phyloP scores from a whole-genome alignment of 2,888 invertebrate genomes.

The Drosophila cracens region DNA sequence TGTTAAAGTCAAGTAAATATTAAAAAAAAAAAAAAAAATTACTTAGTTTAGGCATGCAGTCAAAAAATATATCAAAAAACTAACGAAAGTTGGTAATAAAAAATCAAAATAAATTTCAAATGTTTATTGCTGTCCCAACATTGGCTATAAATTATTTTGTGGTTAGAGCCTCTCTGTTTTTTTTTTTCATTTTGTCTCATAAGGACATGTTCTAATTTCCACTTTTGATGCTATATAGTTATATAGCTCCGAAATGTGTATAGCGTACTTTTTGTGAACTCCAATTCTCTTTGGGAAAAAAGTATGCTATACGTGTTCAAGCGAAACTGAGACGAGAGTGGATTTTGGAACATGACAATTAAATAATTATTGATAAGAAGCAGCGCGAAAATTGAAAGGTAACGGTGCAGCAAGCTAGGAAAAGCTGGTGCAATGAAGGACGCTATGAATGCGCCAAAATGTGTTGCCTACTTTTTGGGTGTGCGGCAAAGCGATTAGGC shows the following conservation, averaged over 20 bases:
- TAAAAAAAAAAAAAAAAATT: constrained; percentile 1
- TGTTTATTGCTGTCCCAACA: not conserved
- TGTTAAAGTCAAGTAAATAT: constrained; percentile 9
- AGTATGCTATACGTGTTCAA: not conserved
- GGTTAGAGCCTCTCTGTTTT: constrained; percentile 44
- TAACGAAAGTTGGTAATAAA: constrained; percentile 19
- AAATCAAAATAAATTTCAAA: constrained; percentile 9
- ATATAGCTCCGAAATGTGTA: not conserved
- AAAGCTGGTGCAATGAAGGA: constrained; percentile 28
- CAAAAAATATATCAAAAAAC: constrained; percentile 27
- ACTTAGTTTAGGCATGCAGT: constrained; percentile 54
- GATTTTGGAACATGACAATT: constrained; percentile 14
- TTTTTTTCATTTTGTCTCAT: not conserved
- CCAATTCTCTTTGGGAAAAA: not conserved
- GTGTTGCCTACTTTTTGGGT: constrained; percentile 37
- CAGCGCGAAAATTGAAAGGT: constrained; percentile 24
- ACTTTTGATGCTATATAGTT: not conserved
- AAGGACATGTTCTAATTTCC: constrained; percentile 5
- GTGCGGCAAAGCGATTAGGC: constrained; percentile 24
- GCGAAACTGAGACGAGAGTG: not conserved
- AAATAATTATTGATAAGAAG: constrained; percentile 11
- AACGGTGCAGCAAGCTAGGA: constrained; percentile 48
- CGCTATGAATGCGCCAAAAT: constrained; percentile 30
- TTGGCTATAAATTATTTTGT: not conserved
- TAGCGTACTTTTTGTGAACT: not conserved